Evolutionary conservation across 2,888 invertebrate species (phyloP).

Genomic region (Harpalus rubripes): DNA sequence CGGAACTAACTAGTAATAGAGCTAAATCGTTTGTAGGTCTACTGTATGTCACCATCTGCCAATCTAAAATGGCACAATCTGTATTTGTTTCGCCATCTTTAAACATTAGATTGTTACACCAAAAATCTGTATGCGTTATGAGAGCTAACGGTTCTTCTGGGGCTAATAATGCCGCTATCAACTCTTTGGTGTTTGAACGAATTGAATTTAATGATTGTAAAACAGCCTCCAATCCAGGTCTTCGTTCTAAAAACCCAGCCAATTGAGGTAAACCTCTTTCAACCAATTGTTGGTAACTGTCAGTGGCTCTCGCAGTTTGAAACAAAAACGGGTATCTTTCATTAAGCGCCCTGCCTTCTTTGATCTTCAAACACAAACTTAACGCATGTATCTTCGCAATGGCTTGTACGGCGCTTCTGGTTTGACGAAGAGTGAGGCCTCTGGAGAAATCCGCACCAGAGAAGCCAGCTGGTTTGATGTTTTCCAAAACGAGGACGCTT

Average conservation of each 20-base stretch:
- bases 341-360: slow-evolving; percentile 78
- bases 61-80: slow-evolving; percentile 87
- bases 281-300: slow-evolving; percentile 88
- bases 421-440: slow-evolving; percentile 83
- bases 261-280: slow-evolving; percentile 88
- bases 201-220: slow-evolving; percentile 81
- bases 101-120: slow-evolving; percentile 90
- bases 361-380: slow-evolving; percentile 83
- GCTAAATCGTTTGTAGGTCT: slow-evolving; percentile 89
- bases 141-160: slow-evolving; percentile 87
- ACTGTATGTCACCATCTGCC: slow-evolving; percentile 92
- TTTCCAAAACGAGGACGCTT: slow-evolving; percentile 87
- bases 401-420: slow-evolving; percentile 84
- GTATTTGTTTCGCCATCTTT: slow-evolving; percentile 73
- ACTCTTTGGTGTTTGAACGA: slow-evolving; percentile 84
- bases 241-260: slow-evolving; percentile 84
- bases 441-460: slow-evolving; percentile 84
- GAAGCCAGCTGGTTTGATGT: slow-evolving; percentile 84
- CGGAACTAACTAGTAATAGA: slow-evolving; percentile 85
- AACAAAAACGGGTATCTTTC: slow-evolving; percentile 85
- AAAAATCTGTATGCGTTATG: slow-evolving; percentile 90
- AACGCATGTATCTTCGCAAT: slow-evolving; percentile 87
- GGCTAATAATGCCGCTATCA: slow-evolving; percentile 85
- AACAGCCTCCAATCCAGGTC: slow-evolving; percentile 82
- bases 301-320: slow-evolving; percentile 88